Evolutionary conservation across 2,888 invertebrate genomes (phyloP), one percentile per base, ranked within the genome.

Genomic region (Drosophila robusta): DNA sequence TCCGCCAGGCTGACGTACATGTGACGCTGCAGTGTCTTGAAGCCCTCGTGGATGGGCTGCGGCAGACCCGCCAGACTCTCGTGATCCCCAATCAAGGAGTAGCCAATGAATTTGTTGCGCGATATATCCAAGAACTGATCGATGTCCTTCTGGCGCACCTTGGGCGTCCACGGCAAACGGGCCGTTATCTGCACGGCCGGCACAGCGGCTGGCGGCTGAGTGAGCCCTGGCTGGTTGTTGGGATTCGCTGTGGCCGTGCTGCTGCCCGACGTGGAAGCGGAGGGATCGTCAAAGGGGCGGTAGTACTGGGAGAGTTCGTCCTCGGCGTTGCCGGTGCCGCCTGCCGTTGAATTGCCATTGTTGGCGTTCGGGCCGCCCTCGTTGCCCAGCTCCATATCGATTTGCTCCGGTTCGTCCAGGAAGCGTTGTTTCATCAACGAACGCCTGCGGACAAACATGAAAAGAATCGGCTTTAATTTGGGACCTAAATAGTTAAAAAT

Each of bases 11-110:
- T 98, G 38, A 96, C 95, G 91, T 99, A 99, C 94, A 98, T 96
- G 90, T 99, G 98, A 94, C 97, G 94, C 38, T 93, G 89, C 39
- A 99, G 93, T 61, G 98, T 97, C 88, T 96, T 96, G 34, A 99
- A 96, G 32, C 99, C 98, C 93, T 99, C 98, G 90, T 98, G 98
- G 87, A 99, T 99, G 0, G 99, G 99, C 87, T 97, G 96, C 0
- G 99, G 99, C 61, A 99, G 93, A 1, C 99, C 99, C 58, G 98
- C 98, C 75, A 98, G 93, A 55, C 98, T 98, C 68, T 95, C 95
- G 61, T 96, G 94, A 91, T 99, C 98, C 26, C 95, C 95, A 72
- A 95, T 96, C 49, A 99, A 94, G 57, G 96, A 96, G 91, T 98
- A 99, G 0, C 99, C 98, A 70, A 99, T 97, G 94, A 99, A 99